Conservation (phyloP, 1,140 invertebrate species). For the Camponotus pennsylvanicus region DNA sequence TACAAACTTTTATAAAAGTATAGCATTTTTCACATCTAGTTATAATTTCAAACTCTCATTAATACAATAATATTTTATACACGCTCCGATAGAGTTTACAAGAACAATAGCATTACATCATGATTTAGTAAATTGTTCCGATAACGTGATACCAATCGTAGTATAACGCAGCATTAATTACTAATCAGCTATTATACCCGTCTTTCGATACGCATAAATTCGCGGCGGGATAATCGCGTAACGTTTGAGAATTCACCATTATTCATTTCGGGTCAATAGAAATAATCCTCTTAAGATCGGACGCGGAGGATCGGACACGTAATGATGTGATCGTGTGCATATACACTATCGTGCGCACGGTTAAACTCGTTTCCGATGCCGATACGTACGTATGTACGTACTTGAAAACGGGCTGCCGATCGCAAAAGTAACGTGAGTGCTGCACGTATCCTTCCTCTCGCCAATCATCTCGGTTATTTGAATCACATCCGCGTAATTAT, state of each 20-base stretch:
- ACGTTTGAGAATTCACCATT: neutral
- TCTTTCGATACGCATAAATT: neutral
- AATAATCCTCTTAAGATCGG: neutral
- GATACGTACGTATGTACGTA: neutral
- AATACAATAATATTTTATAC: neutral
- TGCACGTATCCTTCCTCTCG: conserved; percentile 37
- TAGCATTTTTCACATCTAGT: neutral
- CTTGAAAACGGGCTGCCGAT: neutral
- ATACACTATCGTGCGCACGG: neutral
- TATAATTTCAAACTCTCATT: neutral
- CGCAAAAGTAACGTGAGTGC: conserved; percentile 35
- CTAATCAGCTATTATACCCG: neutral
- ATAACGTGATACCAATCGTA: neutral
- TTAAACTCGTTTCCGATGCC: neutral
- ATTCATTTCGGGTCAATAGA: neutral
- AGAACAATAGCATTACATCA: neutral
- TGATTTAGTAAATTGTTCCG: neutral
- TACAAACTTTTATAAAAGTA: neutral
- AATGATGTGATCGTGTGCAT: neutral
- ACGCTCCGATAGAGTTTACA: too few relatives aligned
- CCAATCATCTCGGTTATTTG: conserved; percentile 58
- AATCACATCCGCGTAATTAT: conserved; percentile 64
- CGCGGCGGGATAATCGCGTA: neutral
- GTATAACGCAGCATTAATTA: neutral
- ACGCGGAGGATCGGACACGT: neutral